Evolutionary conservation across 2,797 vertebrate genomes (phyloP), one percentile per base, ranked within the genome.

Genomic region (Glossophaga mutica): DNA sequence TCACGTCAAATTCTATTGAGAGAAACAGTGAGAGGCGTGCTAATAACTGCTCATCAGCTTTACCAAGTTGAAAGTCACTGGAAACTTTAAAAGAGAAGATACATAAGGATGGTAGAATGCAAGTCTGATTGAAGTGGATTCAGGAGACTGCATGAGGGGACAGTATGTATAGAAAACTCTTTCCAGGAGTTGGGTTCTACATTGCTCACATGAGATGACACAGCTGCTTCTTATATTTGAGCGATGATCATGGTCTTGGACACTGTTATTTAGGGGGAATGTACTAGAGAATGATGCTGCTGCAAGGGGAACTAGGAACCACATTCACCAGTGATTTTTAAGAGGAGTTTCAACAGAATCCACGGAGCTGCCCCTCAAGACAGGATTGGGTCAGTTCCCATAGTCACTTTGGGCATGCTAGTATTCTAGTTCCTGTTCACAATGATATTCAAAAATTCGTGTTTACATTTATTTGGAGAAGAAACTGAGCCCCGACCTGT

Each of bases 201-300:
- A 44, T 46, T 74, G 55, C 46, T 73, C 52, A 39, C 18, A 73
- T 81, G 67, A 65, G 46, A 55, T 29, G 26, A 55, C 15, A 12
- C 55, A 67, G 32, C 39, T 68, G 76, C 68, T 52, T 62, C 9
- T 50, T 37, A 5, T 22, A 18, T 42, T 32, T 79, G 65, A 97
- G 91, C 42, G 92, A 93, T 88, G 67, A 71, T n/a, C 1, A 14
- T 37, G 65, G 48, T 91, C 96, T 96, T 71, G 96, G 57, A 68
- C 91, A 42, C 59, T 16, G 10, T 59, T 73, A 68, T 96, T 97
- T 96, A 87, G 92, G 90, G 90, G 50, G 94, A 96, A 93, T 94
- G 0, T 0, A 81, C 84, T 70, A 94, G 42, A 90, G 79, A 57
- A 52, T 39, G 50, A 29, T 9, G n/a, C 29, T 48, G 65, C 21